Evolutionary conservation across 2,113 vertebrate species (phyloP).

Genomic region (Cyanocitta stelleri): DNA sequence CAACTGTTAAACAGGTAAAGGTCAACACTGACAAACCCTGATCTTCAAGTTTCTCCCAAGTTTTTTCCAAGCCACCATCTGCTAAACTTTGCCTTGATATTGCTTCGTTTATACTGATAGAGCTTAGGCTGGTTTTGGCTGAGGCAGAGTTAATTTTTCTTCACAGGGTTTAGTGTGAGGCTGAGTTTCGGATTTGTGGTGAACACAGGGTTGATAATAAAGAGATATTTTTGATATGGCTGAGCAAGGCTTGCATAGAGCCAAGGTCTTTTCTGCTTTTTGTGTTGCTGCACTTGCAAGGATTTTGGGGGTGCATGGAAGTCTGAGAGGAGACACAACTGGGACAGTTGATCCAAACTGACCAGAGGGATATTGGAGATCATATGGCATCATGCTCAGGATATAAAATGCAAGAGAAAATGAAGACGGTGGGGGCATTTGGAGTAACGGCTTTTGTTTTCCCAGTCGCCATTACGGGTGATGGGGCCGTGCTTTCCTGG

Average conservation of each 20-base stretch:
- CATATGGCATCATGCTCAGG: not conserved
- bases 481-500: rapidly evolving
- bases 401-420: not conserved
- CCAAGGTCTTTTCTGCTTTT: not conserved
- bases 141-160: not conserved
- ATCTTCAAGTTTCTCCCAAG: not conserved
- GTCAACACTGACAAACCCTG: not conserved
- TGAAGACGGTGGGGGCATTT: not conserved
- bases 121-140: not conserved
- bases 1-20: not conserved
- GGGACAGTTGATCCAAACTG: not conserved
- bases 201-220: not conserved
- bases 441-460: not conserved
- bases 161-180: not conserved
- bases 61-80: not conserved
- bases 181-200: not conserved
- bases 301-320: not conserved
- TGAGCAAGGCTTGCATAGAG: not conserved
- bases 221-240: not conserved
- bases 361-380: not conserved
- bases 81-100: not conserved
- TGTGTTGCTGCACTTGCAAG: rapidly evolving
- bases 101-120: not conserved
- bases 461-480: not conserved
- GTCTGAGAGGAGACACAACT: not conserved